phyloP scores from a whole-genome alignment of 2,113 vertebrate species.

The Piliocolobus tephrosceles region DNA sequence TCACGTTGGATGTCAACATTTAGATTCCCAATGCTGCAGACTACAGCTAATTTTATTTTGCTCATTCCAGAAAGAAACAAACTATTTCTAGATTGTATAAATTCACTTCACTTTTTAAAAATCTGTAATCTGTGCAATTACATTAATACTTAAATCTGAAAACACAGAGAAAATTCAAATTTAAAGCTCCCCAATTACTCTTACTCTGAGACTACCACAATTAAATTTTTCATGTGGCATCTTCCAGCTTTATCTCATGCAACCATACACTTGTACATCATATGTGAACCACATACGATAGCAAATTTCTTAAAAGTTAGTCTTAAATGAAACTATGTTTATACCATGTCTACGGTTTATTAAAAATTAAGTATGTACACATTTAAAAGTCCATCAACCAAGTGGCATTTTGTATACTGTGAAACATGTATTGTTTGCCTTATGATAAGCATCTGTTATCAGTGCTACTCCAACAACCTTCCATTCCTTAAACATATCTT shows the following conservation, averaged over 20 bases:
- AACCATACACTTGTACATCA: not conserved
- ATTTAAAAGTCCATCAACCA: not conserved
- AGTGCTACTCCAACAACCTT: not conserved
- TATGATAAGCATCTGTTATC: not conserved
- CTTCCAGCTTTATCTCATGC: not conserved
- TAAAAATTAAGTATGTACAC: not conserved
- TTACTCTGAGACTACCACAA: conserved; percentile 7
- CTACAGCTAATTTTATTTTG: not conserved
- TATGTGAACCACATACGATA: not conserved
- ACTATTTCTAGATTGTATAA: not conserved
- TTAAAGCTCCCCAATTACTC: not conserved
- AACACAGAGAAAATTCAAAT: not conserved
- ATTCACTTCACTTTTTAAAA: not conserved
- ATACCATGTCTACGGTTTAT: not conserved
- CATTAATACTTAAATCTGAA: not conserved
- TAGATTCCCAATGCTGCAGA: not conserved
- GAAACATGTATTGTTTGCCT: not conserved
- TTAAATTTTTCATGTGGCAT: not conserved
- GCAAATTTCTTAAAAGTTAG: not conserved
- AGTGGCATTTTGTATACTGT: not conserved
- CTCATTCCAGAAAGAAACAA: not conserved
- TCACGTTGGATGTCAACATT: conserved; percentile 45
- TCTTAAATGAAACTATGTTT: conserved; percentile 15
- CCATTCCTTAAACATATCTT: not conserved
- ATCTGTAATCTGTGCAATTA: not conserved